These are phyloP conservation scores for Crotalus tigris DNA, from an alignment of 2,113 vertebrate species.

Conservation along the genomic window DNA sequence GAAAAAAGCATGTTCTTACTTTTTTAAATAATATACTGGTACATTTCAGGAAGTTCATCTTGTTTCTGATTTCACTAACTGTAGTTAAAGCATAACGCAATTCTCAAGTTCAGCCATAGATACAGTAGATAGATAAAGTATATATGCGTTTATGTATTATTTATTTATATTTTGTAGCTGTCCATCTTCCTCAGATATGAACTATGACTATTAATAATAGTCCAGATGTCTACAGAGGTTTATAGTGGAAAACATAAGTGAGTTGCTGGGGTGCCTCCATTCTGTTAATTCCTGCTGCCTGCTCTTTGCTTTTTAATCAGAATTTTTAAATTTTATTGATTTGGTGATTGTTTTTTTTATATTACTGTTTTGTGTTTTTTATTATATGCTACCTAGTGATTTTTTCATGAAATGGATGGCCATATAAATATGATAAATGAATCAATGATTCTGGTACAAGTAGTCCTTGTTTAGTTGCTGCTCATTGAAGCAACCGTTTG, in stretches of 20 bases:
- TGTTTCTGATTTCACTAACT: not conserved
- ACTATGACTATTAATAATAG: not conserved
- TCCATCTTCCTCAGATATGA: not conserved
- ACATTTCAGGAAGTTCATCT: not conserved
- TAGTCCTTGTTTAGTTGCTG: not conserved
- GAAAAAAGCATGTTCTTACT: not conserved
- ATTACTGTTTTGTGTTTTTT: not conserved
- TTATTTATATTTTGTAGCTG: not conserved
- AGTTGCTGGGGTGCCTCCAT: not conserved
- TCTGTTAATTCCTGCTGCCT: not conserved
- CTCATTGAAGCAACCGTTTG: not conserved
- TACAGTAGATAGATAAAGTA: not conserved
- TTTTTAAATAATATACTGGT: not conserved
- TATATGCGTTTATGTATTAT: not conserved
- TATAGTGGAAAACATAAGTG: not conserved
- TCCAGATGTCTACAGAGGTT: not conserved
- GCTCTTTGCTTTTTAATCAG: not conserved
- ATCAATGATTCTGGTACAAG: not conserved
- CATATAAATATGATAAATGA: not conserved
- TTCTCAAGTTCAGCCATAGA: not conserved
- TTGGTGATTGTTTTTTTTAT: not conserved
- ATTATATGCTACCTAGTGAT: not conserved
- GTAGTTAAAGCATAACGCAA: not conserved
- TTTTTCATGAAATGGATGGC: not conserved
- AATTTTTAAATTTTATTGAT: not conserved